These are phyloP conservation scores for Sebastes jordani DNA, from an alignment of 2,797 vertebrate species.

Conservation along the genomic window DNA sequence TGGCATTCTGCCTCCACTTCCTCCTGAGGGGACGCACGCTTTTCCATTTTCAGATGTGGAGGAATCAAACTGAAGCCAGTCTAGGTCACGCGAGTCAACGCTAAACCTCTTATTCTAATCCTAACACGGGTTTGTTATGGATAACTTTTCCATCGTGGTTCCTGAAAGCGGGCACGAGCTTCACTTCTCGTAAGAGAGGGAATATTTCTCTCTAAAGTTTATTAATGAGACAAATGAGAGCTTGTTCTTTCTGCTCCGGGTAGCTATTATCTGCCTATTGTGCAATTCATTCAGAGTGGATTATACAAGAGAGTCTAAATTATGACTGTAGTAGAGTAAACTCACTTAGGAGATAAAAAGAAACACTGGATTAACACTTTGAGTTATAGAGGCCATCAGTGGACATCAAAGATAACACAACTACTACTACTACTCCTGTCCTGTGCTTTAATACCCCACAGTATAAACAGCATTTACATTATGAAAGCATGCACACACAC, in stretches of 20 bases:
- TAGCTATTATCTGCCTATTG: constrained; percentile 15
- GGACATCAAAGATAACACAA: constrained; percentile 23
- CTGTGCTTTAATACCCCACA: neutral
- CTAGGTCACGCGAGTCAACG: constrained; percentile 44
- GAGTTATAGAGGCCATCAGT: constrained; percentile 16
- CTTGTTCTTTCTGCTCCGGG: constrained; percentile 1
- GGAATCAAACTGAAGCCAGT: constrained; percentile 39
- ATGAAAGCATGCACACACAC: neutral
- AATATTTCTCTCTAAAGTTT: constrained; percentile 2
- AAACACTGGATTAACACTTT: neutral
- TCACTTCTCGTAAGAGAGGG: neutral
- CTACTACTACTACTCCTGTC: neutral
- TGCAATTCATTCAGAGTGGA: constrained; percentile 19
- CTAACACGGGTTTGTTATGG: constrained; percentile 76
- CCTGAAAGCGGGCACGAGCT: constrained; percentile 9
- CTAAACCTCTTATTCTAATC: constrained; percentile 84
- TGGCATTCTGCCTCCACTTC: constrained; percentile 39
- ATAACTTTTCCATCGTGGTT: constrained; percentile 29
- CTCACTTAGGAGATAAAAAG: constrained; percentile 30
- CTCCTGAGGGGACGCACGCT: constrained; percentile 56
- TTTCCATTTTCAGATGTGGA: constrained; percentile 73
- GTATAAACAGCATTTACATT: constrained; percentile 26
- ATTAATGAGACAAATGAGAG: constrained; percentile 24
- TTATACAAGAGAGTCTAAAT: constrained; percentile 12
- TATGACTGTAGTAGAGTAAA: constrained; percentile 21